A percentile compares a stretch with the other conserved stretches of the same genome.
These are phyloP conservation scores for Hyla sarda DNA, from an alignment of 2,113 vertebrate species.

Conservation along the genomic window DNA sequence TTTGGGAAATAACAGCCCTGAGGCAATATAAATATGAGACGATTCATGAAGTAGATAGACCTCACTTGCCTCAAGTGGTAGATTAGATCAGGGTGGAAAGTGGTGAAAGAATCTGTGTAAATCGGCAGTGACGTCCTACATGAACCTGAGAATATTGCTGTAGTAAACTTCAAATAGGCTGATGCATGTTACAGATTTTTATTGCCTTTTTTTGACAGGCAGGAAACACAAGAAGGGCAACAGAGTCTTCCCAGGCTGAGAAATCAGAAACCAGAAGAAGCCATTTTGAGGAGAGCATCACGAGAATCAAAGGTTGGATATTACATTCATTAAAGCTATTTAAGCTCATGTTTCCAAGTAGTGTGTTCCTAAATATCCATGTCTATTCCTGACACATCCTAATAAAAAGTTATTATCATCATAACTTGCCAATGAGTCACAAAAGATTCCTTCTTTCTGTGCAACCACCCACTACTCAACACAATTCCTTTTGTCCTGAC, in stretches of 20 bases:
- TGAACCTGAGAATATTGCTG: too few relatives aligned
- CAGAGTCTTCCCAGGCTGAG: slow-evolving; percentile 32
- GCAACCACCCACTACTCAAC: not conserved
- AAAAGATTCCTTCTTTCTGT: slow-evolving; percentile 25
- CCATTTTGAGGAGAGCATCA: not conserved
- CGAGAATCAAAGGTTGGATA: slow-evolving; percentile 47
- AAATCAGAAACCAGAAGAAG: slow-evolving; percentile 26
- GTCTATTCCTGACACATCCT: slow-evolving; percentile 19
- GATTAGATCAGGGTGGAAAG: too few relatives aligned
- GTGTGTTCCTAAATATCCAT: not conserved
- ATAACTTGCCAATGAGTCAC: slow-evolving; percentile 33
- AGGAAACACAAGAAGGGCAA: slow-evolving; percentile 2
- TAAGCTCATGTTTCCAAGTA: not conserved
- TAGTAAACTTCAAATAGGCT: not conserved
- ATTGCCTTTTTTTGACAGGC: not conserved
- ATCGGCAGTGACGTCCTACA: too few relatives aligned
- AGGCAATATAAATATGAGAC: too few relatives aligned
- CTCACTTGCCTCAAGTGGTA: too few relatives aligned
- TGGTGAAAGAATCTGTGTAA: too few relatives aligned
- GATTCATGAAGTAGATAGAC: too few relatives aligned
- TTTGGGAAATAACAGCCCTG: too few relatives aligned
- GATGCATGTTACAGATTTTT: not conserved
- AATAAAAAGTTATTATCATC: slow-evolving; percentile 36
- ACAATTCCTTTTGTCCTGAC: slow-evolving; percentile 13
- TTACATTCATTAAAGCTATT: not conserved